A percentile compares a stretch with the other conserved stretches of the same genome.
These are phyloP conservation scores for Pedetes capensis DNA, from an alignment of 2,113 vertebrate species.

Conservation along the genomic window DNA sequence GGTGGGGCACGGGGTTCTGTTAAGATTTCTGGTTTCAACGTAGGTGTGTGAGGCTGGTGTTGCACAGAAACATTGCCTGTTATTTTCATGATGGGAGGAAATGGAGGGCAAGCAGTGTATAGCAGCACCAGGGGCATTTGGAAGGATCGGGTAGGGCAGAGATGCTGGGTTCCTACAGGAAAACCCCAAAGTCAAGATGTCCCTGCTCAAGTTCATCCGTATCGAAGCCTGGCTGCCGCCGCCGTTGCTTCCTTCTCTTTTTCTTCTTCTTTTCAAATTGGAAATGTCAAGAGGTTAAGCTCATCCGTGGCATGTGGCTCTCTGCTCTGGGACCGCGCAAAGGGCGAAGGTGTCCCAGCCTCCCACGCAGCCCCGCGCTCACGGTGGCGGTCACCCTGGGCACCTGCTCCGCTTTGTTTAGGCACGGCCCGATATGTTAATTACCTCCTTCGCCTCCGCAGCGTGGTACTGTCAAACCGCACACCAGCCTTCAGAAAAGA, in stretches of 20 bases:
- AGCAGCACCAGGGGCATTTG: rapidly evolving
- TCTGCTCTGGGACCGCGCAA: background rate
- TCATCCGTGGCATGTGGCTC: background rate
- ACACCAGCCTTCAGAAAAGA: slow-evolving; percentile 87
- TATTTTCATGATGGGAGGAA: background rate
- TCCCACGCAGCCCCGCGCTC: slow-evolving; percentile 23
- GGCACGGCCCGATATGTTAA: slow-evolving; percentile 93
- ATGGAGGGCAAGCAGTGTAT: background rate
- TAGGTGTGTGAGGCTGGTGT: background rate
- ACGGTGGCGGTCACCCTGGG: slow-evolving; percentile 49
- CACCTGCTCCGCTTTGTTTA: slow-evolving; percentile 84
- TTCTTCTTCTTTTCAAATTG: background rate
- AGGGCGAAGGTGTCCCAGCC: slow-evolving; percentile 61
- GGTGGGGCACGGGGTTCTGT: background rate
- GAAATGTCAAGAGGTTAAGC: background rate
- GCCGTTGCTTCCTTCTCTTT: background rate
- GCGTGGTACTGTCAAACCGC: slow-evolving; percentile 84
- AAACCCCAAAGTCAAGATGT: background rate
- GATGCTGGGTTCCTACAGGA: rapidly evolving
- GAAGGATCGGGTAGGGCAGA: background rate
- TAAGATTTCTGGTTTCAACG: background rate
- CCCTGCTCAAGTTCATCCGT: background rate
- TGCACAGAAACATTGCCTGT: background rate
- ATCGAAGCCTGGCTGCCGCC: background rate
- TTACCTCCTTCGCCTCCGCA: slow-evolving; percentile 85